Evolutionary conservation across 2,888 invertebrate genomes (phyloP), one percentile per base, ranked within the genome.

Genomic region (Strigamia crassipes): DNA sequence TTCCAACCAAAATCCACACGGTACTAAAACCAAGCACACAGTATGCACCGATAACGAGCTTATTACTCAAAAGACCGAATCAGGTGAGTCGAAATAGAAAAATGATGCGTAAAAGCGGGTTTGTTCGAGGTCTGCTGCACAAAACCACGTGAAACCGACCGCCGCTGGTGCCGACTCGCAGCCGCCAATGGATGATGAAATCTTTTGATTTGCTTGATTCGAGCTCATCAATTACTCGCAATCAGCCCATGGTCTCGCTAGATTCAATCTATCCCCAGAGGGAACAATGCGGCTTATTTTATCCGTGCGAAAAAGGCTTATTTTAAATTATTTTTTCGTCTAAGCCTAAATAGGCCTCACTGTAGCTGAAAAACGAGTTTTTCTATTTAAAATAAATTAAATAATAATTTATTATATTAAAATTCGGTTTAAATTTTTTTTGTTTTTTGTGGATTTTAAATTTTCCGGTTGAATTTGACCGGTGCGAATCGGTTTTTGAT

Each of bases 1-100:
- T 46, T 42, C 80, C 31, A 80, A 41, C 42, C 42, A 80, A 80
- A 78, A 78, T 38, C 41, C 66, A 66, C 66, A 66, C 27, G 66
- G 66, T 10, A 66, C 66, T 27, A 66, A 66, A 5, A 66, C 8
- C 6, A 66, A 66, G 27, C 66, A 66, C 66, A 66, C 66, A 27
- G 66, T 66, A 27, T 66, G 66, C 66, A 66, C 23, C 66, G 66
- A 66, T 66, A 23, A 23, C 13, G 66, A 66, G 66, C 21, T 66
- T 66, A 66, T 66, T 66, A 66, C 66, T 23, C 66, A 66, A 66
- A 66, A 66, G 10, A 2, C 66, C 23, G 27, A 23, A 27, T 66
- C 66, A 27, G 66, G 66, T 66, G 27, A 23, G 66, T 66, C 23
- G 27, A 66, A 66, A 27, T 27, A 27, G 13, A 27, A 66, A 51